Conservation (phyloP, 2,888 invertebrate species). For the Netelia virgata region DNA sequence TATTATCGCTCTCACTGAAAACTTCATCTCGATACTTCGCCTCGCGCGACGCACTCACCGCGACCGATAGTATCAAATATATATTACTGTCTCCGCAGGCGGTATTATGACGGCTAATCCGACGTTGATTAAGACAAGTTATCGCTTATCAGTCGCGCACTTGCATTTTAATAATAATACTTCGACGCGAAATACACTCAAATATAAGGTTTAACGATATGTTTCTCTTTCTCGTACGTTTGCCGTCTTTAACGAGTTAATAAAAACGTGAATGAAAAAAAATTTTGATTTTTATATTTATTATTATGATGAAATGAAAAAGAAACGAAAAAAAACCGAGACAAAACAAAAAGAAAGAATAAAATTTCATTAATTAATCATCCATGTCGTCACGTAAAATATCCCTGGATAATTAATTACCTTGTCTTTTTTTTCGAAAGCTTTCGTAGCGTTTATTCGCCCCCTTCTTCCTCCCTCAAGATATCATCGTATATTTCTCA, state of each 20-base stretch:
- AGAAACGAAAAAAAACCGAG: no score
- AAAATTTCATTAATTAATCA: no score
- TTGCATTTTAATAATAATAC: neutral
- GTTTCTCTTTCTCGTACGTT: neutral
- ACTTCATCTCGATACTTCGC: constrained; percentile 51
- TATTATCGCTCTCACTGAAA: constrained; percentile 51
- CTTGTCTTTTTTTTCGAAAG: neutral
- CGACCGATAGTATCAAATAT: constrained; percentile 36
- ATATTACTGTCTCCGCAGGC: constrained; percentile 22
- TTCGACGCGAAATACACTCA: neutral
- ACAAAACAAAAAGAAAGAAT: no score
- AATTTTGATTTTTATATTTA: no score
- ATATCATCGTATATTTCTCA: constrained; percentile 7
- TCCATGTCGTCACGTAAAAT: no score
- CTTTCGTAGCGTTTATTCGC: neutral
- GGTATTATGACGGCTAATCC: constrained; percentile 47
- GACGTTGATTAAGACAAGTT: constrained; percentile 14
- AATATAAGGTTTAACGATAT: neutral
- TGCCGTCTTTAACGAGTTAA: neutral
- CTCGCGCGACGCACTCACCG: constrained; percentile 13
- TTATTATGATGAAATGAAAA: no score
- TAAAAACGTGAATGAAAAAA: no score
- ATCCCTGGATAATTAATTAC: no score
- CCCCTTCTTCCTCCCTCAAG: neutral
- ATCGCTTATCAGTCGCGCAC: constrained; percentile 22